Evolutionary conservation across 2,113 vertebrate species (phyloP).

Genomic region (Semicossyphus pulcher): DNA sequence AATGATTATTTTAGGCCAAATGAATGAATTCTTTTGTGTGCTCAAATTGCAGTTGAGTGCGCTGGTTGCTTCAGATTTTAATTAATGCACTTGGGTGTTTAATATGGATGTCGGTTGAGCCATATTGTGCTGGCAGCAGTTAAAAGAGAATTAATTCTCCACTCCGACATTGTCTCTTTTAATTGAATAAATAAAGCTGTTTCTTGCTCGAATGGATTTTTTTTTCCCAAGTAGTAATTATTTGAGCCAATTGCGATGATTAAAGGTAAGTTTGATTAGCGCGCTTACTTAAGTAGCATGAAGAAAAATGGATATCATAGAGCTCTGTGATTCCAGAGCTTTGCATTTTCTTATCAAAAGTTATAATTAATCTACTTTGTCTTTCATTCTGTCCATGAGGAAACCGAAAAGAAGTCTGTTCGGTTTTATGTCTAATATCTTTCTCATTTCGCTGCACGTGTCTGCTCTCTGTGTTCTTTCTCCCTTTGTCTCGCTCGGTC

Average conservation of each 20-base stretch:
- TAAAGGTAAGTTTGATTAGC: constrained; percentile 56
- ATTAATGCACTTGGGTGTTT: constrained; percentile 79
- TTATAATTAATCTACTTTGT: background rate
- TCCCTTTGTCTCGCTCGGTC: background rate
- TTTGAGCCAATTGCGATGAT: constrained; percentile 36
- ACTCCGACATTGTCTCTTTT: constrained; percentile 72
- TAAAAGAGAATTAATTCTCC: constrained; percentile 75
- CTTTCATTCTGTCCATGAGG: background rate
- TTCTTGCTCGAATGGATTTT: constrained; percentile 60
- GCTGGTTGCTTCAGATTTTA: constrained; percentile 68
- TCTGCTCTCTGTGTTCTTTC: background rate
- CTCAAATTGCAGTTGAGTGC: constrained; percentile 68
- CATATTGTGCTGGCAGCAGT: constrained; percentile 77
- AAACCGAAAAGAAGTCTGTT: background rate
- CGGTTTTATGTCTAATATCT: background rate
- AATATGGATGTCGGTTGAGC: constrained; percentile 75
- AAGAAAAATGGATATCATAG: constrained; percentile 1
- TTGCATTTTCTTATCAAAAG: background rate
- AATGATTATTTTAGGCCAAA: constrained; percentile 75
- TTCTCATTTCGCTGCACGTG: background rate
- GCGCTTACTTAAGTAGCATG: constrained; percentile 1
- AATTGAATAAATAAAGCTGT: constrained; percentile 78
- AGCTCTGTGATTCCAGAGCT: background rate
- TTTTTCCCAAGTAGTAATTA: constrained; percentile 32
- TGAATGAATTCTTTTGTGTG: constrained; percentile 69